Evolutionary conservation across 2,888 invertebrate genomes (phyloP), one percentile per base, ranked within the genome.

Genomic region (Serripes groenlandicus): DNA sequence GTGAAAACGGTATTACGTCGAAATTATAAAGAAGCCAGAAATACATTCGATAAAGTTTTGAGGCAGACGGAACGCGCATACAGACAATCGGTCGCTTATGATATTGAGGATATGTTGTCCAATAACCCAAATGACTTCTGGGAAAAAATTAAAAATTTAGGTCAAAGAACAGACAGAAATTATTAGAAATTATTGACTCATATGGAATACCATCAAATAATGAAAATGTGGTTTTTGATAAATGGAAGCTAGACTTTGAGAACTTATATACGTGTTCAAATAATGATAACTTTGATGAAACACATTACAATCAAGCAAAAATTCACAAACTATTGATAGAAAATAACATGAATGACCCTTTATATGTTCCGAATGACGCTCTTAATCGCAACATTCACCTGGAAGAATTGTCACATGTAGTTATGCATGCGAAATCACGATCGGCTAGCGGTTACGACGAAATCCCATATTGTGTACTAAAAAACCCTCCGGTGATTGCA

Each of bases 91-190:
- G 15, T 66, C 0, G 71, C 66, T 1, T 18, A 32, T n/a, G 75
- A 75, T 7, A 81, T 85, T 30, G 81, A 81, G 52, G 34, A 42
- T 9, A 34, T 81, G 21, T 42, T 52, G 4, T 28, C 81, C n/a
- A 73, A 64, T 5, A 71, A 78, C 56, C 81, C 85, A 4, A 73
- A 66, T 26, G 81, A 75, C 32, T 81, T 85, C 42, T 78, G 81
- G 78, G 37, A 72, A 5, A 78, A 85, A 54, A 78, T 78, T 32
- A 74, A 81, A 28, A 74, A 26, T n/a, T 37, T 81, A 58, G 81
- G 81, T 7, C 85, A 28, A 71, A 52, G 37, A 34, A 78, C 37
- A 58, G n/a, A 58, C 18, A 56, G n/a, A 82, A 78, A 15, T 78
- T 75, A 23, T 23, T 71, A 1, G 58, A 82, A 28, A 52, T 78